phyloP scores from a whole-genome alignment of 1,140 invertebrate genomes.

The Amphibalanus amphitrite region DNA sequence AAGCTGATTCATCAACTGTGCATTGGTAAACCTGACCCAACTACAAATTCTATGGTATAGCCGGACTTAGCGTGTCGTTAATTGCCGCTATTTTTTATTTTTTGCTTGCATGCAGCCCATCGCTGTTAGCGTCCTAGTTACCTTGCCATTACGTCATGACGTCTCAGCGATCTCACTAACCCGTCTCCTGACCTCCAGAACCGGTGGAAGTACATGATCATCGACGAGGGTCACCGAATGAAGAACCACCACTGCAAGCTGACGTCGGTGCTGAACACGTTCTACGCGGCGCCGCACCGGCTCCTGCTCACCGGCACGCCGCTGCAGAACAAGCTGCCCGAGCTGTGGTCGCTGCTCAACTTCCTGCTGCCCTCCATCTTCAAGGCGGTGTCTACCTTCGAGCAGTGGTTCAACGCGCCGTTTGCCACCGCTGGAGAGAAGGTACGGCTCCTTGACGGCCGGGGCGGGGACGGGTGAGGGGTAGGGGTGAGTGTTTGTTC shows the following conservation, averaged over 20 bases:
- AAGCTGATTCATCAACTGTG: too few relatives aligned
- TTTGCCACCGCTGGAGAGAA: constrained; percentile 97
- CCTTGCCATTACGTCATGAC: too few relatives aligned
- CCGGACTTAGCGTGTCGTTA: too few relatives aligned
- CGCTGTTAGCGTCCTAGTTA: too few relatives aligned
- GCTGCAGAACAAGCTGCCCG: constrained; percentile 91
- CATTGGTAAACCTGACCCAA: too few relatives aligned
- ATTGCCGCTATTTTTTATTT: too few relatives aligned
- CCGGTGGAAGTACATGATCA: constrained; percentile 99
- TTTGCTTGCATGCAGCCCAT: too few relatives aligned
- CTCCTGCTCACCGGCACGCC: constrained; percentile 92
- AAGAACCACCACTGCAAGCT: constrained; percentile 99
- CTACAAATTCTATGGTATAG: too few relatives aligned
- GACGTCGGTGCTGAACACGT: constrained; percentile 87
- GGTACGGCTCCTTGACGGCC: constrained; percentile 24
- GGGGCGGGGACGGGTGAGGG: too few relatives aligned
- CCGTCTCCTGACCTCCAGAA: constrained; percentile 32
- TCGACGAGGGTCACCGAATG: constrained; percentile 98
- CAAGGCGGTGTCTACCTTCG: constrained; percentile 93
- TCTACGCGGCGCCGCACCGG: constrained; percentile 87
- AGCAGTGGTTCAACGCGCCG: constrained; percentile 99
- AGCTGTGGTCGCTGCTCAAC: constrained; percentile 97
- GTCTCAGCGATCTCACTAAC: background rate
- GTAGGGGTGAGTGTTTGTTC: too few relatives aligned
- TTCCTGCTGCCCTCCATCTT: constrained; percentile 96